phyloP scores from a whole-genome alignment of 2,113 vertebrate species.

The Micromys minutus region DNA sequence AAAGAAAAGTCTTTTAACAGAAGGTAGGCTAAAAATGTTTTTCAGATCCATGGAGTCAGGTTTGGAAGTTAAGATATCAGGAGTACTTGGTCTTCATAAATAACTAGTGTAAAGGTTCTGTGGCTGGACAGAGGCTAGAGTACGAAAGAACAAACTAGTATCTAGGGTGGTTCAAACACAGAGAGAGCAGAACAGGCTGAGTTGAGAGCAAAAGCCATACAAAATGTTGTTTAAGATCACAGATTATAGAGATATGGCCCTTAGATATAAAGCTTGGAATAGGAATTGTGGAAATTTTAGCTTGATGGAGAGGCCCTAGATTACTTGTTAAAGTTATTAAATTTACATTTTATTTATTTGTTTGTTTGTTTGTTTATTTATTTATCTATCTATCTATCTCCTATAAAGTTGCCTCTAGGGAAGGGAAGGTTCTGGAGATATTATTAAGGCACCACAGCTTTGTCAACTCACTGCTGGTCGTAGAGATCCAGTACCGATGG shows the following conservation, averaged over 20 bases:
- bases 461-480: constrained; percentile 65
- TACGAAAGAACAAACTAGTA: not conserved
- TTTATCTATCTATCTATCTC: not conserved
- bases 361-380: too few species aligned
- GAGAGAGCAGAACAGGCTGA: not conserved
- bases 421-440: not conserved
- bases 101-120: not conserved
- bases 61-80: not conserved
- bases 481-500: not conserved
- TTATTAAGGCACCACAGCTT: not conserved
- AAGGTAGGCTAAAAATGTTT: not conserved
- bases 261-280: not conserved
- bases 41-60: not conserved
- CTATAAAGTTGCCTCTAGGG: not conserved
- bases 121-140: not conserved
- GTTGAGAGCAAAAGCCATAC: not conserved
- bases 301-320: not conserved
- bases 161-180: not conserved
- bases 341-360: too few species aligned
- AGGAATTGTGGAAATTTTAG: not conserved
- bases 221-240: not conserved
- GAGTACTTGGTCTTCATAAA: not conserved
- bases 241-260: not conserved
- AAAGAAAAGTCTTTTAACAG: not conserved
- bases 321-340: not conserved